Evolutionary conservation across 2,888 invertebrate species (phyloP), one percentile per base, ranked within the genome.

Genomic region (Plagodis pulveraria): DNA sequence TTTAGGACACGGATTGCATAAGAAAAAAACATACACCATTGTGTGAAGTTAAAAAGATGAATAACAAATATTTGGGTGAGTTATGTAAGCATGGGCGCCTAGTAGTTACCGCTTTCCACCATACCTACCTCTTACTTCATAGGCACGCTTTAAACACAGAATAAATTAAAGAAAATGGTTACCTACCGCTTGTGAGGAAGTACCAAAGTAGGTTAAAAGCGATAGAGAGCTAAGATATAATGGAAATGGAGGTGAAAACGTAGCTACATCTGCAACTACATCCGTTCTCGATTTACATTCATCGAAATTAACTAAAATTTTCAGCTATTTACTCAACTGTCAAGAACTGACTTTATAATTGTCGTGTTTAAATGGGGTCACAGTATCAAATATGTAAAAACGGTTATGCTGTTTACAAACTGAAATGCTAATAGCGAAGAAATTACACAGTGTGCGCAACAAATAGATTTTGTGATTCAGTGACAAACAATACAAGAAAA

Each of bases 101-200:
- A 54, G 44, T 43, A 33, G 51, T 45, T 52, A 59, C 45, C 48
- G 58, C 58, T 66, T 68, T 66, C 58, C 61, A 61, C 61, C 38
- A 38, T 46, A 59, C 33, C 40, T 56, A 43, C 9, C 36, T 55
- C 48, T 11, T 43, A 59, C 53, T 53, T 52, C 49, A 43, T 52
- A 6, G 42, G 42, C 10, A 41, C 36, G 41, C n/a, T 41, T 54
- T 49, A 6, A 46, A 47, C 34, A n/a, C 36, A 48, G 57, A 57
- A 63, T 65, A 57, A 61, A 53, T 57, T 63, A 56, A 63, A 49
- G 58, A 58, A 67, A 65, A 61, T 57, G 41, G 45, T 62, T 42
- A 32, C 45, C 35, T 12, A 42, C 8, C 10, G 40, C 41, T 49
- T 36, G 35, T 12, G 51, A 56, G 38, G 62, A 59, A 62, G 42